A percentile compares a stretch with the other conserved stretches of the same genome.
phyloP scores from a whole-genome alignment of 2,797 vertebrate genomes.

The Heteromormyrus szaboi region DNA sequence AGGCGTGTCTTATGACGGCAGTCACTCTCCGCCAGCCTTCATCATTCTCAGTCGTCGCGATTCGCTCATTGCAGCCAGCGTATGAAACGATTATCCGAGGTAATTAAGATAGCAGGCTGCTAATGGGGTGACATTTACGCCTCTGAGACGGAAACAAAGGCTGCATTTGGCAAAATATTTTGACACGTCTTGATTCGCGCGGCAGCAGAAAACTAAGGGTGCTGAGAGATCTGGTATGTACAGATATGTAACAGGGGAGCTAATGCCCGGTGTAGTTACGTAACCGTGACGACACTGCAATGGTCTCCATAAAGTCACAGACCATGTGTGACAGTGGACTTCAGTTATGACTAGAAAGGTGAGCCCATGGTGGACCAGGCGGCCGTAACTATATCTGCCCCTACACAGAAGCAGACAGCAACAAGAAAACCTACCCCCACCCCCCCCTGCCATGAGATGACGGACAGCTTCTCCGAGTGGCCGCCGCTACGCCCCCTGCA shows the following conservation, averaged over 20 bases:
- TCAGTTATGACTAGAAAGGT: not conserved
- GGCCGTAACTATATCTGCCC: not conserved
- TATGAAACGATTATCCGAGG: constrained; percentile 33
- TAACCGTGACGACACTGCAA: not conserved
- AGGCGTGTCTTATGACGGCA: constrained; percentile 42
- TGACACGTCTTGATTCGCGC: not conserved
- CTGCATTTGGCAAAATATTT: constrained; percentile 3
- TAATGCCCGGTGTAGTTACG: not conserved
- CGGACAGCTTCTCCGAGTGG: not conserved
- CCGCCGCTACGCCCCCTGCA: not conserved
- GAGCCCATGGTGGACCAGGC: not conserved
- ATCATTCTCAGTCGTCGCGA: constrained; percentile 42
- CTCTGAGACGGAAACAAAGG: constrained; percentile 12
- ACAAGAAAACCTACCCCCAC: not conserved
- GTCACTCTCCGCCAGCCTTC: constrained; percentile 28
- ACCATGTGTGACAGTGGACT: not conserved
- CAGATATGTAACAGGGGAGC: not conserved
- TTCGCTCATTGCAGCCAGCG: constrained; percentile 35
- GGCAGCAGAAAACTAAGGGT: not conserved
- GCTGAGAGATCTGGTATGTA: not conserved
- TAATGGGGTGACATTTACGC: constrained; percentile 21
- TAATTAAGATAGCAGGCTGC: constrained; percentile 30
- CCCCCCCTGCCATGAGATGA: not conserved
- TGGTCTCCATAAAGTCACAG: not conserved
- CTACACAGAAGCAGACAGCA: not conserved